These are phyloP conservation scores for Petrocephalus zakoni DNA, from an alignment of 2,113 vertebrate species.

Conservation along the genomic window DNA sequence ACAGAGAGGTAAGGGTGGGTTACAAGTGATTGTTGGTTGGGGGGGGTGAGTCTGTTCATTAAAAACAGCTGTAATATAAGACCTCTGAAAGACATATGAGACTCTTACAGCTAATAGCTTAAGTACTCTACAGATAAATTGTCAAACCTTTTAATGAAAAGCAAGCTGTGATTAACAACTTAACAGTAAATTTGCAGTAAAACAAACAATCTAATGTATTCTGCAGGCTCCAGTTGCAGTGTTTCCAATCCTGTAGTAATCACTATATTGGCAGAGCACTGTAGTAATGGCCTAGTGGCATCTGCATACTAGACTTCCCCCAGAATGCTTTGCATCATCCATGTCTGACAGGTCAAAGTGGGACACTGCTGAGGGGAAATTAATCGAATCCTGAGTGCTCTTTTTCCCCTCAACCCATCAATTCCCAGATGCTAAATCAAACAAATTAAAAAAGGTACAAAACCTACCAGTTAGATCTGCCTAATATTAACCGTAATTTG, in stretches of 20 bases:
- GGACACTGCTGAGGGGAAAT: background rate
- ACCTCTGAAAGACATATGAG: too few species aligned
- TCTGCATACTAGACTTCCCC: background rate
- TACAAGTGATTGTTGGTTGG: slow-evolving; percentile 46
- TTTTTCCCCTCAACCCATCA: background rate
- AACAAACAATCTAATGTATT: background rate
- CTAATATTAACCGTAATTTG: background rate
- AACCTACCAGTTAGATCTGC: background rate
- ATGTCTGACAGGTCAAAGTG: background rate
- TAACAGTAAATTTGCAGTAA: background rate
- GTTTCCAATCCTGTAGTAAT: background rate
- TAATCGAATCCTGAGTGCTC: background rate
- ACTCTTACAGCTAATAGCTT: background rate
- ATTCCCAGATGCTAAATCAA: background rate
- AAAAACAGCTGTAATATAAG: background rate
- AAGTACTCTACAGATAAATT: background rate
- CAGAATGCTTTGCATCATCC: background rate
- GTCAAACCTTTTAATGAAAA: background rate
- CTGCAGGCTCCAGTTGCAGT: background rate
- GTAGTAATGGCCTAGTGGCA: background rate
- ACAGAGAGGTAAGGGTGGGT: background rate
- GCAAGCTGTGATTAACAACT: background rate
- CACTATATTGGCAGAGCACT: background rate
- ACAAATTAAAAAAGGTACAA: background rate
- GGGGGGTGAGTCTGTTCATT: slow-evolving; percentile 50